Conservation (phyloP, 2,888 invertebrate genomes). For the Phaedon cochleariae region DNA sequence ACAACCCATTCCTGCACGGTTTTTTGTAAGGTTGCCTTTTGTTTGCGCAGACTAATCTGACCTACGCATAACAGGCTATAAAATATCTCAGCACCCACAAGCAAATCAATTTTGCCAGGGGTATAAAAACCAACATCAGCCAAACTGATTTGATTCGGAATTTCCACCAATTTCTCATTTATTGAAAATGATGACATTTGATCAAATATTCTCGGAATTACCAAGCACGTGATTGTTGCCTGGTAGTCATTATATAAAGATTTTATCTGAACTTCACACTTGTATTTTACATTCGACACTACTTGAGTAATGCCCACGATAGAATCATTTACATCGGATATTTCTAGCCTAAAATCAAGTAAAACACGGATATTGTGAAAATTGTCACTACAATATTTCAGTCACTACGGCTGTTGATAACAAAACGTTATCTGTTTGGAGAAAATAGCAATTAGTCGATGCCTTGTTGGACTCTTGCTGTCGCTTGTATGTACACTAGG, state of each 20-base stretch:
- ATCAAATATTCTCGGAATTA: slow-evolving; percentile 11
- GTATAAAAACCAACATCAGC: no score
- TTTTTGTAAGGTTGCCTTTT: slow-evolving; percentile 14
- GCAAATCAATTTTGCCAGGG: background rate
- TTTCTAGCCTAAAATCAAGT: background rate
- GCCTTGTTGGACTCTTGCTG: background rate
- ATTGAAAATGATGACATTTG: background rate
- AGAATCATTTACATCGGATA: background rate
- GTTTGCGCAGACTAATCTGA: background rate
- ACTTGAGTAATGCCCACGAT: slow-evolving; percentile 5
- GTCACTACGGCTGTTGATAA: slow-evolving; percentile 5
- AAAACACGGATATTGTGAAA: background rate
- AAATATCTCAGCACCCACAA: slow-evolving; percentile 2
- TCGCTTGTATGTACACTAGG: background rate
- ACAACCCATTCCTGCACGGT: slow-evolving; percentile 4
- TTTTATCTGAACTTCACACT: background rate
- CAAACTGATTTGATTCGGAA: slow-evolving; percentile 6
- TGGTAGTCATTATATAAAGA: slow-evolving; percentile 5
- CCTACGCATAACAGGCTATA: slow-evolving; percentile 7
- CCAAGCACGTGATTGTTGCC: background rate
- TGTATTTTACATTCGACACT: background rate
- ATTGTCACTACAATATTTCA: background rate
- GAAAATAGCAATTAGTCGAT: background rate
- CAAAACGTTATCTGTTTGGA: background rate
- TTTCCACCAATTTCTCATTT: background rate